Base-by-base conservation (phyloP, 2,113 vertebrate species). In the Xyliphius kryptos region DNA sequence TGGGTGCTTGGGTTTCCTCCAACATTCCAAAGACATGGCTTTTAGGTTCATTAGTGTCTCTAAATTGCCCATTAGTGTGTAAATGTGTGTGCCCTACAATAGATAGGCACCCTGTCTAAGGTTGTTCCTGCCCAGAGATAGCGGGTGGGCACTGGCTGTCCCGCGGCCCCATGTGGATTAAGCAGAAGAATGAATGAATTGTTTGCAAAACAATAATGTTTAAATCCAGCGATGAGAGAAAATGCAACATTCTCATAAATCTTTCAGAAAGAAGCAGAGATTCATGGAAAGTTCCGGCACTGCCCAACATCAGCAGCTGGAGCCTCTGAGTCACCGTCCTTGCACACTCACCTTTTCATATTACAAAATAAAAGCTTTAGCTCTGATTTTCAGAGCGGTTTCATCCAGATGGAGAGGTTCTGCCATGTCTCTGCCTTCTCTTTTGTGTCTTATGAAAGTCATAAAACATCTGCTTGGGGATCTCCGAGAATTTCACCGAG, bases 321-420 rank as follows among this genome's bases (percentile, higher is more conserved):
- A 57, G 56, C 6, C 22, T 57, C 7, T 57, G 56, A 57, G 19
- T 57, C 40, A 57, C 56, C 40, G 14, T 44, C 40, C 15, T 57
- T 43, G 13, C 10, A 56, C 19, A 19, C 36, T 56, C 41, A 22
- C 38, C 56, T 57, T 44, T 57, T 15, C 38, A 41, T 17, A 44
- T 44, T 43, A 17, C 40, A 43, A n/a, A n/a, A n/a, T n/a, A n/a
- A 43, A 15, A 57, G 38, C 40, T 57, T 57, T n/a, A n/a, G n/a
- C n/a, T n/a, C n/a, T n/a, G n/a, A n/a, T 44, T 20, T 44, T 57
- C 41, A 57, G 40, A 57, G 56, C 40, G 44, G 19, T 2, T 57
- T 14, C 56, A 57, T 57, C 17, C 40, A 57, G 38, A 57, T 57
- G 56, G 56, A 57, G 40, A 43, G 56, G 56, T 57, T 57, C 56